Conservation (phyloP, 2,797 vertebrate species). For the Hirundo rustica region DNA sequence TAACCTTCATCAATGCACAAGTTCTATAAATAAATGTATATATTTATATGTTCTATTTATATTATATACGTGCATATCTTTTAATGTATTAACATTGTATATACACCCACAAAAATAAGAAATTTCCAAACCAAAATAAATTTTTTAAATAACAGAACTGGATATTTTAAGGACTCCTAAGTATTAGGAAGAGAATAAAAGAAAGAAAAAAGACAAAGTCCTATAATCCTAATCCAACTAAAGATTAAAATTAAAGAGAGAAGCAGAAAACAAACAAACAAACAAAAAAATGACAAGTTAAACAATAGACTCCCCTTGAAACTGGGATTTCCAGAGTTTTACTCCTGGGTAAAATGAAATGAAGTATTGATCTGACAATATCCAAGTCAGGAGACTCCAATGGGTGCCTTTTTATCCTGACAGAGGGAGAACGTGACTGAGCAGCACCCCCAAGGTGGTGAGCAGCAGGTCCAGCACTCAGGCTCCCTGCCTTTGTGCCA, state of each 20-base stretch:
- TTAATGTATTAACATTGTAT: background rate
- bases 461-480: accelerated
- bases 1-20: background rate
- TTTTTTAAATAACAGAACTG: background rate
- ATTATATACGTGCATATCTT: background rate
- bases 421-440: accelerated
- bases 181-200: background rate
- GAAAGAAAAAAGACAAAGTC: accelerated
- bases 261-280: background rate
- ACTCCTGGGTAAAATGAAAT: background rate
- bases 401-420: background rate
- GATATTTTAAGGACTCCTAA: background rate
- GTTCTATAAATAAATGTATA: background rate
- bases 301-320: background rate
- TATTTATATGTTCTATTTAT: background rate
- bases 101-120: background rate
- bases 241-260: background rate
- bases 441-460: background rate
- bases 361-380: background rate
- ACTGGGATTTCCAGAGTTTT: background rate
- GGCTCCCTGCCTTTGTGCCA: background rate
- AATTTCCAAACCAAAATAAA: background rate
- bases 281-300: background rate
- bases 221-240: background rate
- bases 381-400: background rate